Base-by-base conservation (phyloP, 1,140 invertebrate genomes). In the Conus ventricosus region DNA sequence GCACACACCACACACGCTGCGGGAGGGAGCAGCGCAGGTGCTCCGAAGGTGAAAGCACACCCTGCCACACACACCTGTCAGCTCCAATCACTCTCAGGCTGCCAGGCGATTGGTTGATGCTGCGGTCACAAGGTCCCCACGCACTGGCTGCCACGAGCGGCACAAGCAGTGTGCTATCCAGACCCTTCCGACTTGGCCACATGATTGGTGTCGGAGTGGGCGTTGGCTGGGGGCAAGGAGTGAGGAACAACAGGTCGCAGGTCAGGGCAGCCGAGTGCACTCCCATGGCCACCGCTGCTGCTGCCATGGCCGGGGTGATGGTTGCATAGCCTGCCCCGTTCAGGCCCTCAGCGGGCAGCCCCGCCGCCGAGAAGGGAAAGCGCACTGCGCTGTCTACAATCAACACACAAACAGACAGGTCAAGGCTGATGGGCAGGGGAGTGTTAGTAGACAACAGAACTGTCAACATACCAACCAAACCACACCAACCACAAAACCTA, bases 301-400 rank as follows among this genome's bases (percentile, higher is more conserved):
- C 89, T 83, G 75, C 81, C 53, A 84, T 54, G 15, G 25, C 63
- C 78, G n/a, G 67, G 51, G 85, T 85, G 39, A 55, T n/a, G 10
- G n/a, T 71, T 13, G 23, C 54, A 23, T 85, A 78, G 83, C 71
- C 55, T 10, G 71, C 54, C 55, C 51, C 51, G 23, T 55, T 60
- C 55, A 81, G 67, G 51, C 84, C 88, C 4, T 51, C 54, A 11
- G 67, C 27, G 17, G 53, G 88, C 80, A 81, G 80, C 23, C 27
- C 80, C 51, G 80, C 51, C 51, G 80, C 80, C 23, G 76, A 78
- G 80, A 81, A 81, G 80, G 80, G 80, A 54, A 81, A 81, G 51
- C 80, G 80, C 39, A 81, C 80, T 17, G 80, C 39, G 25, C 80
- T 81, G 80, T 81, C 80, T 81, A 54, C 53, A 81, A 81, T 60